Evolutionary conservation across 2,113 vertebrate species (phyloP).

Genomic region (Brienomyrus longianalis): DNA sequence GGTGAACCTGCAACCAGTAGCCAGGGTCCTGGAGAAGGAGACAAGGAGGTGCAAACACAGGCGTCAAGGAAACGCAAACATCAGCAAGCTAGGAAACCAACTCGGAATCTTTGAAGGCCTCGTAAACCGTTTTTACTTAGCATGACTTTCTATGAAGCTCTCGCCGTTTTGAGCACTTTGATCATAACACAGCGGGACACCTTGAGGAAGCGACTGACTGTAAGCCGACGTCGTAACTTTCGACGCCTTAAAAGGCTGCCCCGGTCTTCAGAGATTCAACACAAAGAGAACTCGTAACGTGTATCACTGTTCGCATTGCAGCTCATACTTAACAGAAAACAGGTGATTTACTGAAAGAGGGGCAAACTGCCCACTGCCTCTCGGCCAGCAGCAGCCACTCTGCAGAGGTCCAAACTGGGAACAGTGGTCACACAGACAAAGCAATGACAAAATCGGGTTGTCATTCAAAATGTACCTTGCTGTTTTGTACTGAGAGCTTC

Average conservation of each 20-base stretch:
- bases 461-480: background rate
- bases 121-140: background rate
- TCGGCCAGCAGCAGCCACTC: background rate
- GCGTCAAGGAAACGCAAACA: background rate
- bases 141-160: background rate
- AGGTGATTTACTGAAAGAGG: background rate
- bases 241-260: background rate
- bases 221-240: background rate
- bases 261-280: background rate
- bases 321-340: background rate
- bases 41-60: background rate
- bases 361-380: background rate
- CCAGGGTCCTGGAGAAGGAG: slow-evolving; percentile 65
- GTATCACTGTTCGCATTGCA: background rate
- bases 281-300: background rate
- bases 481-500: background rate
- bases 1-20: slow-evolving; percentile 93
- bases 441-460: background rate
- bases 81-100: background rate
- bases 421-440: background rate
- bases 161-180: background rate
- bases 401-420: background rate
- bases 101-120: background rate
- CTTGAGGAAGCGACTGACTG: background rate
- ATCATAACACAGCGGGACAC: no score